Evolutionary conservation across 2,888 invertebrate species (phyloP).

Genomic region (Ellobium chinense): DNA sequence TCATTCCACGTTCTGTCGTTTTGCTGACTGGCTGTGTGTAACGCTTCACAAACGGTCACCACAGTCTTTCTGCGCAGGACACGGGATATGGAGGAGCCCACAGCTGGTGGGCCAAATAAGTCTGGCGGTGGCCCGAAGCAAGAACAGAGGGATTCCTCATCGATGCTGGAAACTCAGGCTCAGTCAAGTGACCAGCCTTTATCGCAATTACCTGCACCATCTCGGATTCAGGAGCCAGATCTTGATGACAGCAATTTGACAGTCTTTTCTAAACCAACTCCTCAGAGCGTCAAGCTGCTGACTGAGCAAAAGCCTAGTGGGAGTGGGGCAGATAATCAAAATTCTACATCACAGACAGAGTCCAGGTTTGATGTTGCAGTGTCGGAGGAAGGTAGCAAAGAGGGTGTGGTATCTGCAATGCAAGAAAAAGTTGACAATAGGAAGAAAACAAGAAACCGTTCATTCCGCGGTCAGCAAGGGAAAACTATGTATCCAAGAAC

Average conservation of each 20-base stretch:
- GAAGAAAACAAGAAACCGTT: not conserved
- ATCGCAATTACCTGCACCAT: too few relatives aligned
- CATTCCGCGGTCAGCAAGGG: constrained; percentile 13
- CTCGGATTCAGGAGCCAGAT: too few relatives aligned
- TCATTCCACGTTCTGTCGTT: constrained; percentile 40
- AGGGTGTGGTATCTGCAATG: too few relatives aligned
- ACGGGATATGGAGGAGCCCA: not conserved
- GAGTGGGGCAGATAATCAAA: too few relatives aligned
- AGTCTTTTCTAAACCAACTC: too few relatives aligned
- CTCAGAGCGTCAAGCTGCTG: too few relatives aligned
- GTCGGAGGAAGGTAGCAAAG: not conserved
- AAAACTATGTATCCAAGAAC: constrained; percentile 24
- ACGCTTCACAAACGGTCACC: not conserved
- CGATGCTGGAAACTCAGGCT: too few relatives aligned
- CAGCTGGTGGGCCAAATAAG: not conserved
- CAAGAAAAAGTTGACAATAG: not conserved
- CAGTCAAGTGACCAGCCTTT: too few relatives aligned
- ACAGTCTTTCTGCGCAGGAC: not conserved
- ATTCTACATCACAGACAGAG: too few relatives aligned
- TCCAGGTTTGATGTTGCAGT: not conserved
- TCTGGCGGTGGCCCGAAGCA: not conserved
- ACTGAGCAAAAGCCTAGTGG: too few relatives aligned
- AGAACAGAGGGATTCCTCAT: not conserved
- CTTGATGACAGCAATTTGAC: too few relatives aligned
- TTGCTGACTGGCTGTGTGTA: not conserved